Evolutionary conservation across 2,113 vertebrate genomes (phyloP), one percentile per base, ranked within the genome.

Genomic region (Orcinus orca): DNA sequence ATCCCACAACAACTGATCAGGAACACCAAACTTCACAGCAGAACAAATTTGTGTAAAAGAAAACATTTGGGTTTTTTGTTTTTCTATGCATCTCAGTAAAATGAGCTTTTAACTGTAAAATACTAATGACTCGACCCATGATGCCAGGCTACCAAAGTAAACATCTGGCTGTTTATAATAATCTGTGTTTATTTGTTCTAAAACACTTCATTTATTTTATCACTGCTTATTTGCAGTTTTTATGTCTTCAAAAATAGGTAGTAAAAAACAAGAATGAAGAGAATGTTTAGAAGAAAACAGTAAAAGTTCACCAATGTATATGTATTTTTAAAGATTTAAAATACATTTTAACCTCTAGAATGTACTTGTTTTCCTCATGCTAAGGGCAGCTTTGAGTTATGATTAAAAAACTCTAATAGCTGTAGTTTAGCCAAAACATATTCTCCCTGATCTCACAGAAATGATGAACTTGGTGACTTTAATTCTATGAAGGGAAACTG

Each of bases 161-260:
- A 83, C 47, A 87, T 67, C n/a, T 84, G 41, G 50, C 73, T 84
- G 4, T 58, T 80, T 77, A 38, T 50, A 73, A 84, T 44, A 92
- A 70, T 23, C 31, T 63, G 21, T 81, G 68, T 95, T 90, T 71
- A 29, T 95, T 96, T 96, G 77, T 36, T 65, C 91, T 85, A 65
- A 97, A 96, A 74, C 55, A 87, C 67, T 58, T 25, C 10, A 20
- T 47, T 71, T 44, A 38, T 79, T 76, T 90, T 88, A 70, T 70
- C 23, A 63, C 9, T 87, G 47, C 58, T 58, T 74, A 83, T 58
- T 20, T 92, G 6, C 2, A 67, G 26, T 92, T 83, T 31, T 94
- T 82, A 87, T 47, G 47, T 17, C 36, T 83, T 97, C 73, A 92
- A 68, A 97, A 73, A 73, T 53, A 81, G 29, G 36, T 70, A 97